Base-by-base conservation (phyloP, 2,888 invertebrate species). In the Megaustenia siamemsis region DNA sequence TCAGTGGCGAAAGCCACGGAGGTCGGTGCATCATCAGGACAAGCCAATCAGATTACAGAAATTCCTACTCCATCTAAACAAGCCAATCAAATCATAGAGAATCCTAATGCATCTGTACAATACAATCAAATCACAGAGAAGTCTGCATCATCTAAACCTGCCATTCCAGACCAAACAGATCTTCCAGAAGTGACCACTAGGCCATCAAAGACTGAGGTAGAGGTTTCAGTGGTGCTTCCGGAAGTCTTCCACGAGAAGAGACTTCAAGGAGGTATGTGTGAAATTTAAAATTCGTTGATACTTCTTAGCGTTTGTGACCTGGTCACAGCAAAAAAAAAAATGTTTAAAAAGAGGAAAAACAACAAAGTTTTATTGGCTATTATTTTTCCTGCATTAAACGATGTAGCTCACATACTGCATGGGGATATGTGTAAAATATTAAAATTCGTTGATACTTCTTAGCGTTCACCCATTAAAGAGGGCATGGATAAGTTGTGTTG, bases 201-300 rank as follows among this genome's bases (percentile, higher is more conserved):
- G 32, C 4, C 63, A 43, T n/a, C 18, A 0, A 79, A 45, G 66
- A 12, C 45, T 66, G 45, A 43, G 10, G 6, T 15, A 68, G 60
- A 82, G 32, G 2, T 6, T 8, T 15, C 28, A 1, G 12, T 82
- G 38, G 28, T 18, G n/a, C 35, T 83, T 68, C 69, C 83, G 28
- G 53, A 76, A 43, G 18, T 68, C 24, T 77, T 83, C n/a, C 35
- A 66, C 28, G 68, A 83, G n/a, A 83, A 77, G 28, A 56, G 69
- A n/a, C 24, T n/a, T 15, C 77, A 83, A 53, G 56, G 77, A 77
- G 83, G 83, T 77, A 1, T 10, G 77, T 60, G 38, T n/a, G n/a
- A n/a, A n/a, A n/a, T n/a, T n/a, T n/a, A n/a, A n/a, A 15, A 28
- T 32, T 8, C 32, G 28, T 66, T 32, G 32, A 21, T 5, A n/a